Conservation (phyloP, 2,113 vertebrate genomes). For the Hyperopisus bebe region DNA sequence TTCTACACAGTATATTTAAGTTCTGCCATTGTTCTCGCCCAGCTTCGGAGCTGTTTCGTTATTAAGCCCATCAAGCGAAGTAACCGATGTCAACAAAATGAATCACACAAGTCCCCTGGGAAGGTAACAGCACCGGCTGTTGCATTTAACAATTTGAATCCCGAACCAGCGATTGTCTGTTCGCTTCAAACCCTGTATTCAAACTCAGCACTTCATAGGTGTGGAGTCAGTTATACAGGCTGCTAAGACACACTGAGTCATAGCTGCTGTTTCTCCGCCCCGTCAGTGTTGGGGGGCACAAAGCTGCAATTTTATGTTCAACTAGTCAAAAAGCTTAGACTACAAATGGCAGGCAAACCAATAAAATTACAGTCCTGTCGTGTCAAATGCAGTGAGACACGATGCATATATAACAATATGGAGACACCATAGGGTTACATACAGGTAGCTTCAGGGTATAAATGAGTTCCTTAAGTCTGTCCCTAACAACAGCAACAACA, state of each 20-base stretch:
- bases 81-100: not conserved
- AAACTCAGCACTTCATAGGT: not conserved
- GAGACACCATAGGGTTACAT: not conserved
- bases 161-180: not conserved
- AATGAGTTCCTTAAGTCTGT: not conserved
- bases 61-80: not conserved
- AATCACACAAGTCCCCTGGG: not conserved
- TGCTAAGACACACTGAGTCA: not conserved
- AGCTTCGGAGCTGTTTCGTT: not conserved
- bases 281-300: not conserved
- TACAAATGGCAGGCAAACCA: not conserved
- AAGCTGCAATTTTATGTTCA: not conserved
- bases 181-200: not conserved
- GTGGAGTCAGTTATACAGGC: not conserved
- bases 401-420: not conserved
- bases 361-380: not conserved
- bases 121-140: not conserved
- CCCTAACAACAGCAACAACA: not conserved
- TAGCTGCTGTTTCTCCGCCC: not conserved
- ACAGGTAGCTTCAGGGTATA: not conserved
- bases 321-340: not conserved
- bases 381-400: not conserved
- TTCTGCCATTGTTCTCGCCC: not conserved
- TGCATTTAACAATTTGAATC: not conserved
- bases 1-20: not conserved